These are phyloP conservation scores for Standfussiana lucernea DNA, from an alignment of 2,888 invertebrate genomes.

Conservation along the genomic window DNA sequence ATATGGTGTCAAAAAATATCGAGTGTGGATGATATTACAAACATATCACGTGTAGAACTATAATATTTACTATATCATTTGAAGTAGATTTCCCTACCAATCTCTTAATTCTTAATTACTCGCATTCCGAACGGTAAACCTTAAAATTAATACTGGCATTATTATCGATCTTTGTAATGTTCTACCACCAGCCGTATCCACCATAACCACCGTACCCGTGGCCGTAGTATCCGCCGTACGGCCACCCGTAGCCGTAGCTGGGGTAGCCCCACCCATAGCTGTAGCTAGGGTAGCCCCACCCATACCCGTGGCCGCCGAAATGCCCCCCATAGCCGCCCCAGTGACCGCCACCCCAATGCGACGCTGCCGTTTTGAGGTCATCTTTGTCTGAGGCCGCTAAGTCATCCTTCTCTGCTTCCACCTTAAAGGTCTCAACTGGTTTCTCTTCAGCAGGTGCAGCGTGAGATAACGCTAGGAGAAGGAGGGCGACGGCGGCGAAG, in stretches of 20 bases:
- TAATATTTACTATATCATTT: constrained; percentile 15
- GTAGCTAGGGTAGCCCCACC: constrained; percentile 64
- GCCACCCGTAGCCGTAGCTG: constrained; percentile 70
- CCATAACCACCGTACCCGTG: constrained; percentile 73
- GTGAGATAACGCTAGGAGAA: constrained; percentile 75
- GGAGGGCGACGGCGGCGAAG: constrained; percentile 73
- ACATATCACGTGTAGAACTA: constrained; percentile 5
- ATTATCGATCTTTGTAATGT: constrained; percentile 18
- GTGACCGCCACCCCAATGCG: constrained; percentile 83
- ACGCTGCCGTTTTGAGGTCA: constrained; percentile 85
- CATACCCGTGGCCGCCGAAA: constrained; percentile 68
- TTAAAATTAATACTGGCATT: constrained; percentile 73
- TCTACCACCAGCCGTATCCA: constrained; percentile 73
- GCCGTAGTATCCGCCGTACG: constrained; percentile 75
- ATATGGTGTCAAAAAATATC: constrained; percentile 14
- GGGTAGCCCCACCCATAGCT: constrained; percentile 68
- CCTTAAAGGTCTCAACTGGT: constrained; percentile 65
- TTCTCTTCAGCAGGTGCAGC: constrained; percentile 77
- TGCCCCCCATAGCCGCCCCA: constrained; percentile 75
- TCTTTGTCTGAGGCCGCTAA: constrained; percentile 78
- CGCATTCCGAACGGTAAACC: constrained; percentile 51
- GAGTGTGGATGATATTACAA: constrained; percentile 35
- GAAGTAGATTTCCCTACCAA: neutral
- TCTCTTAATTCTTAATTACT: constrained; percentile 41
- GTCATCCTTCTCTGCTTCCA: constrained; percentile 72